These are phyloP conservation scores for Phaonia tiefii DNA, from an alignment of 2,888 invertebrate genomes.

Conservation along the genomic window DNA sequence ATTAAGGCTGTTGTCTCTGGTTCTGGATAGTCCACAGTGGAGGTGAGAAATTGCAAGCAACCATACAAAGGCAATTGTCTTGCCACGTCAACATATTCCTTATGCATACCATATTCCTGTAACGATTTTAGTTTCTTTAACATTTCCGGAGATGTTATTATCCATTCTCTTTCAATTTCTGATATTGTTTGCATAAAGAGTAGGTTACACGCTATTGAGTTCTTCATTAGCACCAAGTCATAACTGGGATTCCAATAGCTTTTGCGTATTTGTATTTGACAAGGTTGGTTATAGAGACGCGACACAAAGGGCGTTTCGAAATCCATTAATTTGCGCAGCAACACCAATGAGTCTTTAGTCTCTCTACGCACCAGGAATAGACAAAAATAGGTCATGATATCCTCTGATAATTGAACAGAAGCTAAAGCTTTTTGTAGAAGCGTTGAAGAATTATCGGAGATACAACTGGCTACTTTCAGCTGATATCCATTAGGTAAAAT, in stretches of 20 bases:
- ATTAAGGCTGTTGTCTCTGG: constrained; percentile 86
- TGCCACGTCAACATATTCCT: constrained; percentile 93
- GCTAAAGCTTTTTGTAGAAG: constrained; percentile 91
- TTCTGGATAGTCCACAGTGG: constrained; percentile 89
- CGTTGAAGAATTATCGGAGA: constrained; percentile 91
- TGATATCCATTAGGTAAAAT: constrained; percentile 93
- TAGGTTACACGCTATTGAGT: constrained; percentile 91
- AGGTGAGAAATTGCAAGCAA: constrained; percentile 89
- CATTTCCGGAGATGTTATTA: constrained; percentile 86
- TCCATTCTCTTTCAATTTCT: constrained; percentile 94
- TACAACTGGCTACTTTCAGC: constrained; percentile 89
- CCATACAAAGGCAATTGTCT: constrained; percentile 94
- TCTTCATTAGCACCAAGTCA: constrained; percentile 90
- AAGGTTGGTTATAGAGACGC: constrained; percentile 87
- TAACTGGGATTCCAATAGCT: constrained; percentile 94
- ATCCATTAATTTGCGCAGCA: constrained; percentile 94
- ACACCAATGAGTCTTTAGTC: constrained; percentile 84
- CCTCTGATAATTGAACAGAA: constrained; percentile 89
- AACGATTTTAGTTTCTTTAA: constrained; percentile 86
- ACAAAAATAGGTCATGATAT: constrained; percentile 93
- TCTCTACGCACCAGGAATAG: constrained; percentile 90
- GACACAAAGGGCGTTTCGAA: constrained; percentile 99
- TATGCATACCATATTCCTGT: constrained; percentile 89
- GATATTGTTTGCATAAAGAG: constrained; percentile 93
- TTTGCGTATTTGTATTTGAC: constrained; percentile 92